Evolutionary conservation across 2,888 invertebrate species (phyloP), one percentile per base, ranked within the genome.

Genomic region (Exephanes ischioxanthus): DNA sequence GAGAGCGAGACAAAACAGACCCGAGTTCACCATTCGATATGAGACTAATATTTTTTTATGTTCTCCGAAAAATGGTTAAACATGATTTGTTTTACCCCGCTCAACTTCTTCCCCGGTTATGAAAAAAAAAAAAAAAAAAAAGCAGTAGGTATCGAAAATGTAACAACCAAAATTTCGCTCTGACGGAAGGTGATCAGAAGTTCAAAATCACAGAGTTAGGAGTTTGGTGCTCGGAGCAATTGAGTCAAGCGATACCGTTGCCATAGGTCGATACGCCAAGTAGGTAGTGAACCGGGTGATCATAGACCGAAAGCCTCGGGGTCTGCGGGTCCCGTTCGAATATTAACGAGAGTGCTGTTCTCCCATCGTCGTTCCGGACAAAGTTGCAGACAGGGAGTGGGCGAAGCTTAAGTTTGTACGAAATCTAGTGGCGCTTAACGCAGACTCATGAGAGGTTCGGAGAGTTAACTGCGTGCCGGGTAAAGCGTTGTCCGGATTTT

Each of bases 401-500:
- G 63, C n/a, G 61, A 11, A 16, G 61, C 61, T 79, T 48, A 75
- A 79, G 70, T 70, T 71, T 51, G 26, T 66, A 41, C 22, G 63
- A 66, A 80, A 80, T 80, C 72, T 72, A 26, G 45, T 63, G 77
- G 37, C 55, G 70, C 61, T 78, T 70, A 61, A 48, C 51, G 71
- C 51, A 76, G 53, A 79, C 71, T 71, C 79, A 79, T 61, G 63
- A 68, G 67, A 58, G 26, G 26, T 70, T 72, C 53, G 26, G 33
- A 48, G 83, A 51, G 66, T 71, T 80, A 73, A 87, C 86, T 90
- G 89, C 91, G 90, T 91, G 91, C 88, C 87, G 84, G 77, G 87
- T 89, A 89, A 91, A 91, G 87, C 89, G 87, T 89, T 86, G 86
- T 73, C 45, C 77, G 91, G 91, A 91, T 91, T 91, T 91, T 72